Conservation (phyloP, 1,140 invertebrate species). For the Bombus huntii region DNA sequence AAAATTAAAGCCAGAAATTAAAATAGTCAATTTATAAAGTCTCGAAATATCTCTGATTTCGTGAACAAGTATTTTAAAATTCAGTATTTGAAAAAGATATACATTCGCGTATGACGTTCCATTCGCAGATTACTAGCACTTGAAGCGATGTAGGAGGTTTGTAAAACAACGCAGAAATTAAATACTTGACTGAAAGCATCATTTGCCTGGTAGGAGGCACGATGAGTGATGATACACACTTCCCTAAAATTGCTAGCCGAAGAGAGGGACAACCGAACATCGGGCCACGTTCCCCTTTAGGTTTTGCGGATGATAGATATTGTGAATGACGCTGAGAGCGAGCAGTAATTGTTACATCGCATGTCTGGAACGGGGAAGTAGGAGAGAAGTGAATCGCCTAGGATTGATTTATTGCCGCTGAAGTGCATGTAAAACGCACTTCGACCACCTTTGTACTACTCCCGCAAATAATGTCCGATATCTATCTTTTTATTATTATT, state of each 20-base stretch:
- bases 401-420: constrained; percentile 74
- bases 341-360: constrained; percentile 76
- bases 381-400: constrained; percentile 62
- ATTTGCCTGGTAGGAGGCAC: constrained; percentile 8
- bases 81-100: background rate
- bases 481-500: background rate
- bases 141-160: background rate
- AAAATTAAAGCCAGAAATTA: too few species aligned
- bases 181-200: constrained; percentile 11
- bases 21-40: background rate
- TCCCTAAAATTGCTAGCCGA: constrained; percentile 46
- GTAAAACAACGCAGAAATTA: constrained; percentile 9
- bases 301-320: constrained; percentile 71
- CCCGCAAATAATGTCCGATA: too few species aligned
- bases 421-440: constrained; percentile 65
- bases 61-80: background rate
- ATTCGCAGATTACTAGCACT: background rate
- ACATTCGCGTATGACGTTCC: too few species aligned
- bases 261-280: constrained; percentile 35
- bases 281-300: constrained; percentile 54
- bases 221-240: constrained; percentile 26
- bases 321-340: constrained; percentile 68
- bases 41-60: background rate
- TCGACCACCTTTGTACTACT: constrained; percentile 23
- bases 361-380: constrained; percentile 66